Base-by-base conservation (phyloP, 2,113 vertebrate genomes). In the Lasiurus cinereus region DNA sequence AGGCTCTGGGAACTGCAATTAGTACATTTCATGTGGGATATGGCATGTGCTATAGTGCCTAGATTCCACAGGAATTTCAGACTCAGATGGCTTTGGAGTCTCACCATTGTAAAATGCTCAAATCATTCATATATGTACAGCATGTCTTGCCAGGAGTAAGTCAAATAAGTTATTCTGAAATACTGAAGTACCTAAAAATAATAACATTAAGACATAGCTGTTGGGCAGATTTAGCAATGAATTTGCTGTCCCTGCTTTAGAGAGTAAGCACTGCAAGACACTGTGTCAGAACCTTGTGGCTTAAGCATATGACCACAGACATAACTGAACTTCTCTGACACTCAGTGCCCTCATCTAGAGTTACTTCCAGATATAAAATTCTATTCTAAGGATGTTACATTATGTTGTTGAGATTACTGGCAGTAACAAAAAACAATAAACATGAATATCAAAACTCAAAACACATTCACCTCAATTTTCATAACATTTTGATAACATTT, bases 181-280 rank as follows among this genome's bases (percentile, higher is more conserved):
- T 50, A 73, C 10, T 78, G 56, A 88, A 69, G 14, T 87, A 27
- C 21, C 69, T 83, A 79, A 91, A 95, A 88, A 64, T 48, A 77
- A 72, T 43, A 77, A 77, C 14, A 36, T 46, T 7, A 82, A 91
- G 69, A n/a, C n/a, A 39, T 2, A 39, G 14, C 6, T 33, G 19
- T 48, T 24, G 62, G 46, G n/a, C 29, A 50, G 50, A 39, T 82
- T 85, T 80, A 89, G 80, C 79, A 82, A 62, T 22, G 39, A 52
- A 50, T 33, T 69, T 74, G 29, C 46, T 62, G 6, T 24, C 8
- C 14, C 4, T 85, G 21, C 5, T 48, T 12, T 39, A 94, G 31
- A 91, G 13, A 73, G 62, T 46, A 91, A 78, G 77, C n/a, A 73
- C 33, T 88, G 27, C 13, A 48, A 91, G 72, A 46, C 33, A 2